Percentiles rank a stretch among this genome's conserved stretches.
Evolutionary conservation across 2,888 invertebrate species (phyloP).

Genomic region (Anaspis maculata): DNA sequence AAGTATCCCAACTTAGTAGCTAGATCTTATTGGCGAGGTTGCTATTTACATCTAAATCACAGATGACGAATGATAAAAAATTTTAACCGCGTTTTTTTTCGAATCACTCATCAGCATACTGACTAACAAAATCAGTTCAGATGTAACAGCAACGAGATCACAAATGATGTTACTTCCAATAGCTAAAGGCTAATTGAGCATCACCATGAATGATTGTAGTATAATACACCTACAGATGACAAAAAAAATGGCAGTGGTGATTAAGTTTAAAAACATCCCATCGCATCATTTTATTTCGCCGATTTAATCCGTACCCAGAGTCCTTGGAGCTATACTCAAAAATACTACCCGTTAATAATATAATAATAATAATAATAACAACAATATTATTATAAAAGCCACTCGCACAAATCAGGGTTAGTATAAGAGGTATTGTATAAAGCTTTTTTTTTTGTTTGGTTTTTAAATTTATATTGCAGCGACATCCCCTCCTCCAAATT

Average conservation of each 20-base stretch:
- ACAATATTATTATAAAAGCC: too few species aligned
- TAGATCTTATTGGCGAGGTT: constrained; percentile 23
- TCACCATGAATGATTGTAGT: constrained; percentile 27
- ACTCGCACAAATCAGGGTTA: too few species aligned
- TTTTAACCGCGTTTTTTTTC: constrained; percentile 2
- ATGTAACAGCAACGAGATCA: constrained; percentile 33
- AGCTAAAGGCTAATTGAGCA: constrained; percentile 26
- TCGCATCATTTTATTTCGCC: too few species aligned
- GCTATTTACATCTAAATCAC: constrained; percentile 27
- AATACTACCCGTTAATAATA: too few species aligned
- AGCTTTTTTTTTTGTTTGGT: too few species aligned
- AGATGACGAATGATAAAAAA: constrained; percentile 12
- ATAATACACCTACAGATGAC: constrained; percentile 23
- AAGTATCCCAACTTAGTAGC: constrained; percentile 9
- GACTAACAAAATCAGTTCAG: constrained; percentile 16
- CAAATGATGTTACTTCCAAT: constrained; percentile 19
- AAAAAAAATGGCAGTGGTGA: constrained; percentile 35
- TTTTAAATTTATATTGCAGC: too few species aligned
- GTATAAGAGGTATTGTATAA: too few species aligned
- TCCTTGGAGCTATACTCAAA: too few species aligned
- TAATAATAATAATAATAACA: too few species aligned
- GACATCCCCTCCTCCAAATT: too few species aligned
- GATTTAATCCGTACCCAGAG: too few species aligned
- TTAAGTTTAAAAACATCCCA: constrained; percentile 21
- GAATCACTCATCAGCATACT: not conserved